Conservation (phyloP, 2,113 vertebrate species). For the Dromaius novaehollandiae region DNA sequence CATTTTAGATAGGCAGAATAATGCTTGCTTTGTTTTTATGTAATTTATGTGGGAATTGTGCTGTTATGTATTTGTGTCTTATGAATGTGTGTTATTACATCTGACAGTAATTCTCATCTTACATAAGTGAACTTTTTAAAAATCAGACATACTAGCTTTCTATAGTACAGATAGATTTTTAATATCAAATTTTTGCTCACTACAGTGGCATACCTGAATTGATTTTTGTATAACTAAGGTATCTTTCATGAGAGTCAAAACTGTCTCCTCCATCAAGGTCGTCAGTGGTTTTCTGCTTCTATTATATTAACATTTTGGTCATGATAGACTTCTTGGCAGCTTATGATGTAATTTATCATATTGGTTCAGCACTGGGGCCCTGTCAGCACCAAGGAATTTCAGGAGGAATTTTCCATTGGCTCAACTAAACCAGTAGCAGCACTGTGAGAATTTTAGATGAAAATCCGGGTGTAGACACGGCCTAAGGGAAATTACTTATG, state of each 20-base stretch:
- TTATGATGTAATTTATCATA: background rate
- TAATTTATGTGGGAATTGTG: background rate
- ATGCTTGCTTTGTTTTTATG: background rate
- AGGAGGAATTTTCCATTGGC: constrained; percentile 14
- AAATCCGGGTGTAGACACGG: background rate
- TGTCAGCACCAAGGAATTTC: background rate
- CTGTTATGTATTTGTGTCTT: background rate
- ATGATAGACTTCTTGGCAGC: background rate
- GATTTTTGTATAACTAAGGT: background rate
- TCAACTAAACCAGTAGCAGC: background rate
- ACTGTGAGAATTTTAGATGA: background rate
- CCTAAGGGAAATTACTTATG: background rate
- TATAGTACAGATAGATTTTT: background rate
- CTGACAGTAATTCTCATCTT: background rate
- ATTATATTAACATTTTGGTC: background rate
- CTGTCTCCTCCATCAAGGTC: background rate
- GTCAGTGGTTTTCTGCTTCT: background rate
- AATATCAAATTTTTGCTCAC: background rate
- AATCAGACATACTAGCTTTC: background rate
- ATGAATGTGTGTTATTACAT: background rate
- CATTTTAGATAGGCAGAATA: background rate
- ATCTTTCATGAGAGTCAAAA: background rate
- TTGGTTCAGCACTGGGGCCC: background rate
- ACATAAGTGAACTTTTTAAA: background rate
- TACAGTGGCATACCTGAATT: background rate